Conservation (phyloP, 1,140 invertebrate genomes). For the Orchestia grillus region DNA sequence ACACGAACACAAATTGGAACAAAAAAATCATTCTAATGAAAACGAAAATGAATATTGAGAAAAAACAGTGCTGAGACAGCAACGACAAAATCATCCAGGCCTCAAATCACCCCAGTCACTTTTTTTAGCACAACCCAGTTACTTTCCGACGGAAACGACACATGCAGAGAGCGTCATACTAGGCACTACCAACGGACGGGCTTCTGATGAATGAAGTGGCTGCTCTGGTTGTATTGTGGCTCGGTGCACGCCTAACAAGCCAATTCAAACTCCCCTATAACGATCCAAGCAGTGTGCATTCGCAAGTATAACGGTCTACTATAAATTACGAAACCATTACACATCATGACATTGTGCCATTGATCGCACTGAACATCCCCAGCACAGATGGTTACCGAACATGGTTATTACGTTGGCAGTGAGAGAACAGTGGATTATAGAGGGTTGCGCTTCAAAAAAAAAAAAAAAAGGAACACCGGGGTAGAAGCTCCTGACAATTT, state of each 20-base stretch:
- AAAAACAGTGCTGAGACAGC: neutral
- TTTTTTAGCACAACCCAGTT: neutral
- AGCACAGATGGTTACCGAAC: conserved; percentile 46
- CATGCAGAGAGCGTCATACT: neutral
- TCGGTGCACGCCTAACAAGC: conserved; percentile 21
- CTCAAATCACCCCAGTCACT: neutral
- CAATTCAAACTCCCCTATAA: conserved; percentile 23
- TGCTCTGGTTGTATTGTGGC: neutral
- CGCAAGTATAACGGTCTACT: neutral
- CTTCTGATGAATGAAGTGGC: neutral
- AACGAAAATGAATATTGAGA: no score
- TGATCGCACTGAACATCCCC: conserved; percentile 17
- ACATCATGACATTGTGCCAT: conserved; percentile 11
- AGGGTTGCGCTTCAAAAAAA: neutral
- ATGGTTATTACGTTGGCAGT: conserved; percentile 8
- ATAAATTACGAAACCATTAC: conserved; percentile 38
- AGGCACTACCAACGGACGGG: neutral
- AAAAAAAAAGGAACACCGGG: neutral
- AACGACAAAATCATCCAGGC: neutral
- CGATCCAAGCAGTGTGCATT: neutral
- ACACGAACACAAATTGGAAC: no score
- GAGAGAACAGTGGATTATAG: neutral
- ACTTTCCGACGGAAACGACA: neutral
- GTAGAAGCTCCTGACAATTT: neutral
- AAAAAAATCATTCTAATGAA: no score